A percentile compares a stretch with the other conserved stretches of the same genome.
phyloP scores from a whole-genome alignment of 2,888 invertebrate genomes.

The Xanthia togata region DNA sequence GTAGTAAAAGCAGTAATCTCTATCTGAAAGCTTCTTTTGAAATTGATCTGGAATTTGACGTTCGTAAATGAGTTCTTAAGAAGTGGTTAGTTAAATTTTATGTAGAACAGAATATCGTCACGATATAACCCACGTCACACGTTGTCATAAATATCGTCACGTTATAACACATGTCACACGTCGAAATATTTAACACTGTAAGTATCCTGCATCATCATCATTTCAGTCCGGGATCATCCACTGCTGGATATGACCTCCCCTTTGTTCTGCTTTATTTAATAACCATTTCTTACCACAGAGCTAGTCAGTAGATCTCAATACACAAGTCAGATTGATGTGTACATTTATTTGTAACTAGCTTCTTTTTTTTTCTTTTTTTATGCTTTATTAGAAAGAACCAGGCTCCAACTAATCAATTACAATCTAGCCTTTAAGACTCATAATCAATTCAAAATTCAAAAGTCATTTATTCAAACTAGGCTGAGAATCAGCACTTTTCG shows the following conservation, averaged over 20 bases:
- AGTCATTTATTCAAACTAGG: too few species aligned
- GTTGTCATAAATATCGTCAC: background rate
- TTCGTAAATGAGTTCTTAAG: background rate
- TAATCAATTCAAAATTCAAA: too few species aligned
- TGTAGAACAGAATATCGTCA: background rate
- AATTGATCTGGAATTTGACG: background rate
- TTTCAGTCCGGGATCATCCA: too few species aligned
- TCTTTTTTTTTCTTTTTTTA: too few species aligned
- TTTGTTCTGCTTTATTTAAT: too few species aligned
- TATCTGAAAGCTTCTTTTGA: background rate
- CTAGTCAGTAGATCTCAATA: background rate
- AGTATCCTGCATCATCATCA: background rate
- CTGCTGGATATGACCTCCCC: too few species aligned
- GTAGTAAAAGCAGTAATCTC: background rate
- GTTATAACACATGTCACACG: background rate
- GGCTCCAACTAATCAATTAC: too few species aligned
- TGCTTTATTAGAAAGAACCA: too few species aligned
- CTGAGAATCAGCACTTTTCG: too few species aligned
- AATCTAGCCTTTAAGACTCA: too few species aligned
- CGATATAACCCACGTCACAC: background rate
- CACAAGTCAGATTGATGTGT: background rate
- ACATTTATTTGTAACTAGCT: background rate
- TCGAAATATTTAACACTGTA: background rate
- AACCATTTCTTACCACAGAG: background rate
- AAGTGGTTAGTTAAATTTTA: background rate